Conservation (phyloP, 2,797 vertebrate genomes). For the Varecia variegata region DNA sequence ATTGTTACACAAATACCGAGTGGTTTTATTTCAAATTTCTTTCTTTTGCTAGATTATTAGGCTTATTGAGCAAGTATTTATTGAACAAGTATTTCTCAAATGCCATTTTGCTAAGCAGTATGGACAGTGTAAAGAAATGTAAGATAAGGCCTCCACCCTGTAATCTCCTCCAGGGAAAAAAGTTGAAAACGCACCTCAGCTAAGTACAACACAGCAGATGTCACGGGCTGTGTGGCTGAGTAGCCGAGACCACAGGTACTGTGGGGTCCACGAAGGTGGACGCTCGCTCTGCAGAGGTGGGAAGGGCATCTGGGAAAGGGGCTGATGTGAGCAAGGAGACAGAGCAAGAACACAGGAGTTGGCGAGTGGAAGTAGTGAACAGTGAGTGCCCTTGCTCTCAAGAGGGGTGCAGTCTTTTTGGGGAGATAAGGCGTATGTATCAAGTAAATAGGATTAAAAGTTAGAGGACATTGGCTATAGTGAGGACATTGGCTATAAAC, state of each 20-base stretch:
- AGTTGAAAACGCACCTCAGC: not conserved
- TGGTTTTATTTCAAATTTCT: slow-evolving; percentile 8
- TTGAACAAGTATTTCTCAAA: not conserved
- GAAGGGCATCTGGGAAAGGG: not conserved
- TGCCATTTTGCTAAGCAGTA: not conserved
- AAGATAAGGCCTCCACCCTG: not conserved
- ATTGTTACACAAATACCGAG: not conserved
- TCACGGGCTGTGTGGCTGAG: not conserved
- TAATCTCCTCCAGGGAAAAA: not conserved
- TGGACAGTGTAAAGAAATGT: not conserved
- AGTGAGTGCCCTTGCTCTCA: not conserved
- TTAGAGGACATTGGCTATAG: not conserved
- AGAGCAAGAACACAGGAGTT: not conserved
- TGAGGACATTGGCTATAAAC: not conserved
- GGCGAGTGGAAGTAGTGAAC: not conserved
- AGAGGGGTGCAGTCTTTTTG: not conserved
- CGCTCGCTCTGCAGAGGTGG: not conserved
- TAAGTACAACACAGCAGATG: not conserved
- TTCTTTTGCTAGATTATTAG: slow-evolving; percentile 29
- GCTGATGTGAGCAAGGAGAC: not conserved
- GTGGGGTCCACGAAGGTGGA: not conserved
- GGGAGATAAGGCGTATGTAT: not conserved
- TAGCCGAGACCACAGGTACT: not conserved
- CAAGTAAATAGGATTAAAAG: not conserved
- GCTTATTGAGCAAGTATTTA: slow-evolving; percentile 21